Base-by-base conservation (phyloP, 2,888 invertebrate species). In the Nomada ferruginata region DNA sequence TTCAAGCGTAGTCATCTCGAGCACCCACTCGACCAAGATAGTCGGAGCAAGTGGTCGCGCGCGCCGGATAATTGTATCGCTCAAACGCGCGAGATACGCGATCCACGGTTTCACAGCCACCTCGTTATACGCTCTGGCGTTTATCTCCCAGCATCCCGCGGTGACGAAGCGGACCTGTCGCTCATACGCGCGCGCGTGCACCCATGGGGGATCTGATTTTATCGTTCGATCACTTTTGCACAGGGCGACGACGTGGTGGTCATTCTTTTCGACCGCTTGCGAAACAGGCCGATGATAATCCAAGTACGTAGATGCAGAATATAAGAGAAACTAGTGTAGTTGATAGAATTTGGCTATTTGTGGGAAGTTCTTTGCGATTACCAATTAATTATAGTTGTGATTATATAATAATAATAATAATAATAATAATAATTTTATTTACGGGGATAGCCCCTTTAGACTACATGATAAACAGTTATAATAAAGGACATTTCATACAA, bases 161-260 rank as follows among this genome's bases (percentile, higher is more conserved):
- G 89, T 89, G 91, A 91, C 87, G 90, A 88, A 89, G 90, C 87
- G 87, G 85, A 86, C 88, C 91, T 90, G 91, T 91, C 91, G 89
- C 89, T 91, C 91, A 91, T 26, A 26, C 57, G 26, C 57, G 26
- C 23, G 26, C 61, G 13, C 20, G 65, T 4, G 29, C 65, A 29
- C 47, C 59, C 47, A 89, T 89, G 87, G 86, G 89, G 89, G 86
- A 90, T 91, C 90, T 89, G 91, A 92, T 92, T 90, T 92, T 91
- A 92, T 92, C 92, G 85, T 73, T 55, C 55, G 80, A 75, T 76
- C 84, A 73, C 84, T 77, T 86, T 86, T 83, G 85, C 84, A 79
- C 86, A 78, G 83, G 78, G 53, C 79, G 59, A 68, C 64, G 64
- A 52, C 11, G 50, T 23, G 70, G 29, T 5, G n/a, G 10, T 7